Percentiles rank a stretch among this genome's conserved stretches.
phyloP scores from a whole-genome alignment of 2,888 invertebrate species.

The Esperia sulphurella region DNA sequence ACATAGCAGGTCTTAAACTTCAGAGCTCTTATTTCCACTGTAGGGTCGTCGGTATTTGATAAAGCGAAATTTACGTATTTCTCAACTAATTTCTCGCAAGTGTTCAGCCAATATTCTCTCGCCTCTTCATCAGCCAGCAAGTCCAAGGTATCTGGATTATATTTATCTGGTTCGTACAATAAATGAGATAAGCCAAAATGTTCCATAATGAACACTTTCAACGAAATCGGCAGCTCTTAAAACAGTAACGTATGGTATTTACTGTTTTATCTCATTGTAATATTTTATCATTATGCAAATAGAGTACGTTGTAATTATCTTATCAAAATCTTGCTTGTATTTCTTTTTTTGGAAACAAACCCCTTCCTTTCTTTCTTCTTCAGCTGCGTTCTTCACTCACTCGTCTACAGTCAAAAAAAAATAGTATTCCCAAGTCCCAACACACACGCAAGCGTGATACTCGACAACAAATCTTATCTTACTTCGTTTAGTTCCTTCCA shows the following conservation, averaged over 20 bases:
- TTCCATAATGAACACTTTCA: constrained; percentile 49
- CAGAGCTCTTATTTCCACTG: constrained; percentile 88
- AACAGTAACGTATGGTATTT: constrained; percentile 25
- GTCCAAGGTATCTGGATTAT: constrained; percentile 95
- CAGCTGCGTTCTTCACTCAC: no score
- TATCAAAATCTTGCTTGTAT: constrained; percentile 29
- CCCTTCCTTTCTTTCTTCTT: no score
- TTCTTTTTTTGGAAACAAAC: no score
- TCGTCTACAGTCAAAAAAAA: no score
- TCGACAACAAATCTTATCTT: no score
- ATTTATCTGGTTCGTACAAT: constrained; percentile 86
- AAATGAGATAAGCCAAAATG: constrained; percentile 76
- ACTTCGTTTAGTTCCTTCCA: no score
- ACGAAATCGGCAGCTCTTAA: constrained; percentile 16
- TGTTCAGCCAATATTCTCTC: constrained; percentile 94
- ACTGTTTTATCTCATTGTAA: constrained; percentile 54
- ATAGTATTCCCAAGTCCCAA: no score
- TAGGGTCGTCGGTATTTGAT: constrained; percentile 85
- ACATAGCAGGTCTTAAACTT: constrained; percentile 91
- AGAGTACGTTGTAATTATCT: constrained; percentile 41
- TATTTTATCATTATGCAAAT: constrained; percentile 57
- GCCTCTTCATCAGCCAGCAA: constrained; percentile 91
- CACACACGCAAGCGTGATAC: no score
- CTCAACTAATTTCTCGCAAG: constrained; percentile 91
- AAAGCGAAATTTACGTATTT: constrained; percentile 92